Conservation (phyloP, 2,797 vertebrate genomes). For the Ceryle rudis region DNA sequence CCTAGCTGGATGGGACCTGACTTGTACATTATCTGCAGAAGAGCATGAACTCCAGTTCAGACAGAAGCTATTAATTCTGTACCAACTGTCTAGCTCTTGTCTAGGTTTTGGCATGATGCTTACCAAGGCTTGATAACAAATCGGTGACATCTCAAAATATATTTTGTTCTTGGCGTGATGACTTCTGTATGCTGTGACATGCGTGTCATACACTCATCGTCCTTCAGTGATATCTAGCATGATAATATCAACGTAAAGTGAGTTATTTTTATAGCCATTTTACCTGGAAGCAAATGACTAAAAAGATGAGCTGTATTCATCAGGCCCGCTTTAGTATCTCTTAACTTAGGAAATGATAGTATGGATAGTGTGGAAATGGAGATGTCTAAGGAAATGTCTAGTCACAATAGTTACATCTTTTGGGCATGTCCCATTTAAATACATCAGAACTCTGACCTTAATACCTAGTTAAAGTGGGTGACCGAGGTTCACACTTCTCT, state of each 20-base stretch:
- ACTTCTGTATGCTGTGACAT: neutral
- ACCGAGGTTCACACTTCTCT: conserved; percentile 1
- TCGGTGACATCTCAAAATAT: neutral
- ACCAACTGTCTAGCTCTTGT: neutral
- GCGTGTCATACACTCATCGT: neutral
- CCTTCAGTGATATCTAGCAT: neutral
- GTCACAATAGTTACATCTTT: neutral
- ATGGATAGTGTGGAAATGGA: neutral
- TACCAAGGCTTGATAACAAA: neutral
- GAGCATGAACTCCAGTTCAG: neutral
- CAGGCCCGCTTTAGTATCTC: neutral
- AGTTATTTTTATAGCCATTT: neutral
- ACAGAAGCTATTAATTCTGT: neutral
- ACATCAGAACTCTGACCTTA: conserved; percentile 29
- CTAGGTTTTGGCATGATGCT: neutral
- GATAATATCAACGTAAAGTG: neutral
- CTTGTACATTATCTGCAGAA: neutral
- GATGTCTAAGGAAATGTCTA: neutral
- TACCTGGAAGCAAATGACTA: neutral
- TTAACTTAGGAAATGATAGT: neutral
- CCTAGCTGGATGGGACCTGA: neutral
- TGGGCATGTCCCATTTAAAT: neutral
- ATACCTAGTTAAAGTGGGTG: neutral
- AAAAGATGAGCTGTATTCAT: neutral
- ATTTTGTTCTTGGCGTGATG: neutral